Conservation (phyloP, 2,113 vertebrate species). For the Salvelinus alpinus region DNA sequence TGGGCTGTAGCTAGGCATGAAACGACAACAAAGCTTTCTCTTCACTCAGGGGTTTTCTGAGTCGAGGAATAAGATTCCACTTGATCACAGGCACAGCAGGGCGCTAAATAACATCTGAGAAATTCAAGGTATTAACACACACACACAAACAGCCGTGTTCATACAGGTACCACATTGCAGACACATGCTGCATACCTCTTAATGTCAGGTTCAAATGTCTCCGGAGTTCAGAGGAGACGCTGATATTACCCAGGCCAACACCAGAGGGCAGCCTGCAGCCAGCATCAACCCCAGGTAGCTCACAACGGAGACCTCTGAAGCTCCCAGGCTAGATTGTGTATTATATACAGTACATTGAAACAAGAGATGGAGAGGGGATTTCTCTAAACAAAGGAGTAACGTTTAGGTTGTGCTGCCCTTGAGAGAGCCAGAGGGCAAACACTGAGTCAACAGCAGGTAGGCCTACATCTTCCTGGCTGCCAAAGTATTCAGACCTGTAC, state of each 20-base stretch:
- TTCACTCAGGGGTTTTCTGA: not conserved
- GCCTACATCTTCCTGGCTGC: not conserved
- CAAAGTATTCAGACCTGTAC: conserved; percentile 36
- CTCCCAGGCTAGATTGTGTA: not conserved
- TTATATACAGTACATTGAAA: conserved; percentile 15
- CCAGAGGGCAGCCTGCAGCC: conserved; percentile 56
- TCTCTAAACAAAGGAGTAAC: conserved; percentile 14
- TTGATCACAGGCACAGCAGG: not conserved
- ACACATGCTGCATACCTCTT: not conserved
- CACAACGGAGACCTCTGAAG: not conserved
- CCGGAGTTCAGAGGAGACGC: not conserved
- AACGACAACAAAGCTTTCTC: not conserved
- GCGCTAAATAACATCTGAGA: not conserved
- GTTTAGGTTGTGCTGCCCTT: conserved; percentile 14
- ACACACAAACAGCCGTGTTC: not conserved
- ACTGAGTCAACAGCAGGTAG: not conserved
- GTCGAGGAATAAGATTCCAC: not conserved
- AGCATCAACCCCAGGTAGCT: not conserved
- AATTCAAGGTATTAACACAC: not conserved
- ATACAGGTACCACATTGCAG: not conserved
- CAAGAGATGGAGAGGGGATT: conserved; percentile 23
- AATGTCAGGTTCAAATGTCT: not conserved
- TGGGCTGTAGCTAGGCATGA: not conserved
- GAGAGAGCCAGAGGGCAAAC: conserved; percentile 18
- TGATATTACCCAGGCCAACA: conserved; percentile 24